phyloP scores from a whole-genome alignment of 2,888 invertebrate species.

The Drosophila meridionalis region DNA sequence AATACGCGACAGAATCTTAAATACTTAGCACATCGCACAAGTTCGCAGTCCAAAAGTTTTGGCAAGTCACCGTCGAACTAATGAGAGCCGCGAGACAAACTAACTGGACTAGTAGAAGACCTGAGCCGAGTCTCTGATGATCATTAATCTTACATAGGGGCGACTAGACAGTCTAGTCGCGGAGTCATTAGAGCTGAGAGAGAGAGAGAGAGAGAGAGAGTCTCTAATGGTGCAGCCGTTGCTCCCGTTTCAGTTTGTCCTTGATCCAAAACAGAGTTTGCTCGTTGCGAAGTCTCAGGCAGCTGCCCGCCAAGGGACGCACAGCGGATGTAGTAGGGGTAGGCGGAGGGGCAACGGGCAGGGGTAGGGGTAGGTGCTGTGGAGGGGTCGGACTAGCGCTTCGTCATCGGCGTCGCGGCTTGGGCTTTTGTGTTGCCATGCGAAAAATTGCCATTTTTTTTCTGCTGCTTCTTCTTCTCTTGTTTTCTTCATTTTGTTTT shows the following conservation, averaged over 20 bases:
- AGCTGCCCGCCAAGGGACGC: neutral
- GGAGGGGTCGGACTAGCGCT: neutral
- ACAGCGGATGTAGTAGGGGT: neutral
- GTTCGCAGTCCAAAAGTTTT: slow-evolving; percentile 25
- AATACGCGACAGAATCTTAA: slow-evolving; percentile 35
- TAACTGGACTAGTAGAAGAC: neutral
- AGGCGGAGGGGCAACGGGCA: neutral
- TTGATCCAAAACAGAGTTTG: neutral
- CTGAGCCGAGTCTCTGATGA: neutral
- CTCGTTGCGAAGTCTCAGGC: neutral
- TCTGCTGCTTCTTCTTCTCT: neutral
- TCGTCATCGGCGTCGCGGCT: neutral
- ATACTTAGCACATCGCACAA: slow-evolving; percentile 17
- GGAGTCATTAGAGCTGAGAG: no score
- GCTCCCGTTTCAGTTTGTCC: neutral
- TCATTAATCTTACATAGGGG: neutral
- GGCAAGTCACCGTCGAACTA: slow-evolving; percentile 37
- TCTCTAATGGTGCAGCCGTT: neutral
- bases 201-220: no score
- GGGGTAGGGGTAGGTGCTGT: no score
- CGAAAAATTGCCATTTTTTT: slow-evolving; percentile 49
- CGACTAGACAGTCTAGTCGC: neutral
- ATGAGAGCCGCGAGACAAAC: neutral
- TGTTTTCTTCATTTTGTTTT: slow-evolving; percentile 14
- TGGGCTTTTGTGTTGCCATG: slow-evolving; percentile 56